Conservation (phyloP, 2,113 vertebrate genomes). For the Podarcis muralis region DNA sequence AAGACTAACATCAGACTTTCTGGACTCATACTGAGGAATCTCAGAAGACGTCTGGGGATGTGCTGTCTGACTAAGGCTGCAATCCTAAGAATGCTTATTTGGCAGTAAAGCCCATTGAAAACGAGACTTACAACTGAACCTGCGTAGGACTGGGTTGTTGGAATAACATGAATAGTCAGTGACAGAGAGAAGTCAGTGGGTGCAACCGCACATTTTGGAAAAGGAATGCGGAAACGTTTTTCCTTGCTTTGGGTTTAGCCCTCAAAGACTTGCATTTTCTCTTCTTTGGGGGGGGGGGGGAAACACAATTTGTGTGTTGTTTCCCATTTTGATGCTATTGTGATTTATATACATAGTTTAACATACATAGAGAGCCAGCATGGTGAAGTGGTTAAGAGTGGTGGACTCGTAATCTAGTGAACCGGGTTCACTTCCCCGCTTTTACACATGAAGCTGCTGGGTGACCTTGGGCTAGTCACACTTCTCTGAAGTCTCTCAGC, state of each 20-base stretch:
- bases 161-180: not conserved
- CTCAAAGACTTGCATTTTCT: not conserved
- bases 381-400: too few relatives aligned
- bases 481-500: too few relatives aligned
- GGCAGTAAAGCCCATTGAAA: not conserved
- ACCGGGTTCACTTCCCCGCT: too few relatives aligned
- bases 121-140: not conserved
- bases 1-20: not conserved
- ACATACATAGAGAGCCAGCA: too few relatives aligned
- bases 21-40: not conserved
- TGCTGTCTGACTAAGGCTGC: not conserved
- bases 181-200: not conserved
- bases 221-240: not conserved
- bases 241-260: not conserved
- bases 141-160: not conserved
- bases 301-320: not conserved
- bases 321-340: not conserved
- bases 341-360: not conserved
- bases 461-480: too few relatives aligned
- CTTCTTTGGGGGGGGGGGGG: not conserved
- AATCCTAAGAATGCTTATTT: slow-evolving; percentile 1
- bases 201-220: not conserved
- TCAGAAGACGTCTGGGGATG: not conserved
- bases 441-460: too few relatives aligned
- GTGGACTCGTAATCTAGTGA: too few relatives aligned